Conservation (phyloP, 2,113 vertebrate genomes). For the Lonchura striata region DNA sequence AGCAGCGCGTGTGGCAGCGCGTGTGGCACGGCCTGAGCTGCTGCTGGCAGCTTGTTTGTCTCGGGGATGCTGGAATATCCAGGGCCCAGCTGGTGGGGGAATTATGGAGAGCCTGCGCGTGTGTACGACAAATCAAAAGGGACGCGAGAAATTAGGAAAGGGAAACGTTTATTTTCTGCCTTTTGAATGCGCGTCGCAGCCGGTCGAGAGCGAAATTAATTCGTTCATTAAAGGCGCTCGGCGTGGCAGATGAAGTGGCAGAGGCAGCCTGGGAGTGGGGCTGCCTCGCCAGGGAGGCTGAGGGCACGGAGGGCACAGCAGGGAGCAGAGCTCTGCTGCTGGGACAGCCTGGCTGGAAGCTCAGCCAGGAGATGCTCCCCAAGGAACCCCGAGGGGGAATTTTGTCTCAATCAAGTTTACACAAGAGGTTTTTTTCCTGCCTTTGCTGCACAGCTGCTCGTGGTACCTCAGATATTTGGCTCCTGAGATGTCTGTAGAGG, state of each 20-base stretch:
- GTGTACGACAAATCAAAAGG: not conserved
- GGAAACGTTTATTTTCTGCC: conserved; percentile 32
- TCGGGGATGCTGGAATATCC: not conserved
- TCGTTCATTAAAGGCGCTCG: not conserved
- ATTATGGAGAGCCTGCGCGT: fast-evolving
- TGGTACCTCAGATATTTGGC: not conserved
- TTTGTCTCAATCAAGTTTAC: not conserved
- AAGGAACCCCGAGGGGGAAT: not conserved
- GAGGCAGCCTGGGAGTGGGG: not conserved
- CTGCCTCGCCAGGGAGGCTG: not conserved
- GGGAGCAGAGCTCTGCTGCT: not conserved
- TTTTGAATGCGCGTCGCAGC: not conserved
- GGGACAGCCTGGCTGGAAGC: not conserved
- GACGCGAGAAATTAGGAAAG: not conserved
- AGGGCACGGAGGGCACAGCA: not conserved
- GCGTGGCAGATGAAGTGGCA: not conserved
- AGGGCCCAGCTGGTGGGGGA: not conserved
- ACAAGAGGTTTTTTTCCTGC: not conserved
- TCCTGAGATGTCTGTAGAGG: not conserved
- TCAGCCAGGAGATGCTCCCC: not conserved
- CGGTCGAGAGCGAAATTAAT: conserved; percentile 16
- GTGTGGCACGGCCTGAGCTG: fast-evolving
- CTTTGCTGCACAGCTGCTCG: not conserved
- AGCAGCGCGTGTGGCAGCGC: not conserved
- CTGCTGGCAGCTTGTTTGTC: not conserved